phyloP scores from a whole-genome alignment of 1,140 invertebrate species.

The Nasonia vitripennis region DNA sequence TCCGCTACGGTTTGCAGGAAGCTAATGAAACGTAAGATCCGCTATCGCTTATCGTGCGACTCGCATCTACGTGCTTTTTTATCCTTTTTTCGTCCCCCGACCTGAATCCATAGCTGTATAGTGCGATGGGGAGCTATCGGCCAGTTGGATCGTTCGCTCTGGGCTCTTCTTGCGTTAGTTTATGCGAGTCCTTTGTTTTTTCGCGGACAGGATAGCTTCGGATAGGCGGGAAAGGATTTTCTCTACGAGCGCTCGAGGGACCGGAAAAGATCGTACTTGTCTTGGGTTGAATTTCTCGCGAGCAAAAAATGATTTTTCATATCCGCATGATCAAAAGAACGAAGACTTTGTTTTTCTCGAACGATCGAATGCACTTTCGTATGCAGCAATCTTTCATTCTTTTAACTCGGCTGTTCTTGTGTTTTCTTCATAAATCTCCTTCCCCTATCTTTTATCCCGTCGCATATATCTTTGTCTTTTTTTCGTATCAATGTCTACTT shows the following conservation, averaged over 20 bases:
- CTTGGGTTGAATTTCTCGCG: too few relatives aligned
- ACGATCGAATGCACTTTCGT: too few relatives aligned
- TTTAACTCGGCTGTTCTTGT: neutral
- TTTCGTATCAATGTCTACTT: neutral
- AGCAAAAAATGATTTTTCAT: too few relatives aligned
- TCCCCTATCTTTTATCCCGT: too few relatives aligned
- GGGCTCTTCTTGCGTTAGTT: neutral
- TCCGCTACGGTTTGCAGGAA: neutral
- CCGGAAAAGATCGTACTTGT: too few relatives aligned
- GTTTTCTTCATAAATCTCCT: neutral
- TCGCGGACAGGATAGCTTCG: neutral
- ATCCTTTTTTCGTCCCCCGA: neutral
- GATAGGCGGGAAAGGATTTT: too few relatives aligned
- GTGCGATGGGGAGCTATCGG: neutral
- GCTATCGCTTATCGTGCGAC: neutral
- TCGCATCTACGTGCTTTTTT: neutral
- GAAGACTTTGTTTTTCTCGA: too few relatives aligned
- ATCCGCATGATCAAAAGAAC: too few relatives aligned
- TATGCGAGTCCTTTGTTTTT: neutral
- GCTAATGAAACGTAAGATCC: conserved; percentile 6
- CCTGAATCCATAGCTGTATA: too few relatives aligned
- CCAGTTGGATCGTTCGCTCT: neutral
- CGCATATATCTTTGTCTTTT: conserved; percentile 2
- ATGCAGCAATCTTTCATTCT: neutral
- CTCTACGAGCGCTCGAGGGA: too few relatives aligned